Percentiles rank a stretch among this genome's conserved stretches.
Conservation (phyloP, 2,797 vertebrate species). For the Sciurus carolinensis region DNA sequence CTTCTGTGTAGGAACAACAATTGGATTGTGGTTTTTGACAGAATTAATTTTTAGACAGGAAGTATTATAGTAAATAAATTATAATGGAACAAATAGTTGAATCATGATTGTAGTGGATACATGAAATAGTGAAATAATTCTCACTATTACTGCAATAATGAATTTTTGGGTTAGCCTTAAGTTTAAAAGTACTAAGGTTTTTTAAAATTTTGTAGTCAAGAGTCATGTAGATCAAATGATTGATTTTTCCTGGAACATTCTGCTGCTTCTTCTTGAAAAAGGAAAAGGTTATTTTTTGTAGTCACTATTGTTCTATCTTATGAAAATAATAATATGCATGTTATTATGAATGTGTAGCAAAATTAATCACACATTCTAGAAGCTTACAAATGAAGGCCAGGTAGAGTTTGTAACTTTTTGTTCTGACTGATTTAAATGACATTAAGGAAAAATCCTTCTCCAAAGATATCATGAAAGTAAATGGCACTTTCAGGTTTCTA, state of each 20-base stretch:
- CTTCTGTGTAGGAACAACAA: neutral
- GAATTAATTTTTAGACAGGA: neutral
- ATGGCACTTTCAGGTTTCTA: neutral
- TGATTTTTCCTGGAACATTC: neutral
- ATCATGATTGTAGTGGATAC: neutral
- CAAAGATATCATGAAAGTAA: neutral
- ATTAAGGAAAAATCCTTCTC: neutral
- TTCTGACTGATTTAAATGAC: neutral
- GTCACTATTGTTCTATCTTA: neutral
- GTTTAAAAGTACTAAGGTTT: constrained; percentile 13
- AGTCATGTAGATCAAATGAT: constrained; percentile 14
- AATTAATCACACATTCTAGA: neutral
- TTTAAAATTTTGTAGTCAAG: neutral
- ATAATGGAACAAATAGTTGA: neutral
- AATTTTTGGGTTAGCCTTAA: neutral
- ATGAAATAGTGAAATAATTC: neutral
- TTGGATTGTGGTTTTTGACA: neutral
- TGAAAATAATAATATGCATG: constrained; percentile 14
- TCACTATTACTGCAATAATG: neutral
- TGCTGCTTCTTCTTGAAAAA: neutral
- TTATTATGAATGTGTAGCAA: neutral
- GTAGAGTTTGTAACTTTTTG: neutral
- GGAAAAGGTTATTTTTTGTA: neutral
- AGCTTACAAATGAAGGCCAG: neutral
- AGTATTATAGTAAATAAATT: constrained; percentile 24